phyloP scores from a whole-genome alignment of 2,113 vertebrate species.

The Saccopteryx leptura region DNA sequence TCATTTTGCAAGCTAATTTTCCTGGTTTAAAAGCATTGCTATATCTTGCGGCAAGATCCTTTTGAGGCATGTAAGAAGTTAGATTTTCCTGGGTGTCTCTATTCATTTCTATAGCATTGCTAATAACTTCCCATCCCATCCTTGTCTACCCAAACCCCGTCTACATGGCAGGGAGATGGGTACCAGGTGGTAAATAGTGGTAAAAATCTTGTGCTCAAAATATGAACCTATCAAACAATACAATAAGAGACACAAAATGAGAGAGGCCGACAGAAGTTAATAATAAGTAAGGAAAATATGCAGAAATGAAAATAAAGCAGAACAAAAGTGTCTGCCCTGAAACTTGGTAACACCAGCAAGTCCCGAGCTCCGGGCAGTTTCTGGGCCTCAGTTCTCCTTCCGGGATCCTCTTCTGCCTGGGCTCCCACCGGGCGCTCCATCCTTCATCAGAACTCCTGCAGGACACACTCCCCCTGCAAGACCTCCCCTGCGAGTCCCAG shows the following conservation, averaged over 20 bases:
- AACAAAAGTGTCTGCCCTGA: neutral
- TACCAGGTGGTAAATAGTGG: neutral
- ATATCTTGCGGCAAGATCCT: neutral
- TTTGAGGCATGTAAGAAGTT: neutral
- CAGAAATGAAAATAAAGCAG: neutral
- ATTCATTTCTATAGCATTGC: neutral
- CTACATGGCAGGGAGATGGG: neutral
- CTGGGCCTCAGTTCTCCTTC: neutral
- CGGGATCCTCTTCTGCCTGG: neutral
- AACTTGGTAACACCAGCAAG: neutral
- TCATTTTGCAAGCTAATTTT: constrained; percentile 33
- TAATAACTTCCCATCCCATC: neutral
- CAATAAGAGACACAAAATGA: neutral
- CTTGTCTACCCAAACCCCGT: neutral
- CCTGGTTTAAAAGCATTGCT: neutral
- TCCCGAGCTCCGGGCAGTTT: neutral
- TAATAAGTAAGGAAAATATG: neutral
- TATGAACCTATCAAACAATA: neutral
- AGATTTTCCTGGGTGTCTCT: neutral
- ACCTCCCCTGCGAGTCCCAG: accelerated
- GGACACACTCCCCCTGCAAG: neutral
- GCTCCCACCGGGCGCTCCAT: accelerated
- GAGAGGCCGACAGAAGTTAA: neutral
- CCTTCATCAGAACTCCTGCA: neutral
- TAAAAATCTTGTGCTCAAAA: neutral